phyloP scores from a whole-genome alignment of 2,113 vertebrate species.

The Gallinago media region DNA sequence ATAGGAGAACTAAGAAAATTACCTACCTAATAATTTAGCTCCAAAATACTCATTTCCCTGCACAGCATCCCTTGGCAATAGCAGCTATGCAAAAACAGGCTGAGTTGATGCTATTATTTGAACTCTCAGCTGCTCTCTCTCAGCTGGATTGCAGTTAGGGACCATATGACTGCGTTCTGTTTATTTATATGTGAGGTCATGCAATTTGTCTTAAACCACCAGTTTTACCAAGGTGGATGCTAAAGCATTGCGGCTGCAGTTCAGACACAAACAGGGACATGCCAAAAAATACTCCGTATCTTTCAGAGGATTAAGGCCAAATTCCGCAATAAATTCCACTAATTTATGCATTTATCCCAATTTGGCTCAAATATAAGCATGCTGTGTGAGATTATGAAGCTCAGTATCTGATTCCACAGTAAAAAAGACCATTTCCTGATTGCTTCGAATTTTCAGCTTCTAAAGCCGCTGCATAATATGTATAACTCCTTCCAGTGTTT shows the following conservation, averaged over 20 bases:
- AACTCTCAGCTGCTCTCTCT: conserved; percentile 37
- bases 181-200: conserved; percentile 38
- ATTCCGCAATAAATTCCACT: conserved; percentile 8
- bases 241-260: neutral
- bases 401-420: neutral
- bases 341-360: conserved; percentile 21
- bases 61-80: conserved; percentile 47
- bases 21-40: conserved; percentile 4
- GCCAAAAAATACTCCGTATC: neutral
- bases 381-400: conserved; percentile 23
- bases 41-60: conserved; percentile 28
- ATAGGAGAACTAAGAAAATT: neutral
- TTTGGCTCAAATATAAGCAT: conserved; percentile 31
- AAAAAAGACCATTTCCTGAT: neutral
- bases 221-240: neutral
- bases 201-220: conserved; percentile 5
- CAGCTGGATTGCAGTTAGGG: conserved; percentile 54
- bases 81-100: conserved; percentile 29
- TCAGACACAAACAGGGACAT: neutral
- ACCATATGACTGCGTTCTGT: conserved; percentile 14
- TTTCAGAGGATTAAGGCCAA: conserved; percentile 7
- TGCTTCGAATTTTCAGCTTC: neutral
- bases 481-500: neutral
- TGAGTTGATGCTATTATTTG: conserved; percentile 41
- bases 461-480: neutral